Evolutionary conservation across 2,113 vertebrate genomes (phyloP), one percentile per base, ranked within the genome.

Genomic region (Oncorhynchus nerka): DNA sequence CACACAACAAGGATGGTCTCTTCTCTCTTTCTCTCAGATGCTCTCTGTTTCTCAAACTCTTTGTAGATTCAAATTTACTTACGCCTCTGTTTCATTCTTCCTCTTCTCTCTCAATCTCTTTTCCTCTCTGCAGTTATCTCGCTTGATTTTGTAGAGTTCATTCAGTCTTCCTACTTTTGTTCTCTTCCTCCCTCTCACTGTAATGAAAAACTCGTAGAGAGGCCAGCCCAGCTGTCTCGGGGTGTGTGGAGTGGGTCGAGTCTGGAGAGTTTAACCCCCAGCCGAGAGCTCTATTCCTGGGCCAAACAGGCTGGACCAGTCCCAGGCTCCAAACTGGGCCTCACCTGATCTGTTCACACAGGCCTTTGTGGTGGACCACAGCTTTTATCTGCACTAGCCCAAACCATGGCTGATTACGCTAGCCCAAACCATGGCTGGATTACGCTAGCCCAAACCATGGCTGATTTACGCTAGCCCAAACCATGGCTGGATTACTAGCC

Each of bases 261-360:
- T 83, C 75, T 79, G 61, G 74, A 76, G 80, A 73, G 39, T 82
- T 85, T 87, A 86, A 62, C 65, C 45, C 65, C 81, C 80, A 3
- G 66, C 81, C 61, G 74, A 79, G 59, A 62, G 59, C 7, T 62
- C 68, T 70, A 12, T 28, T 20, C 24, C 3, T 51, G 51, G 67
- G 67, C 30, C 67, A 68, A 68, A 30, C 19, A n/a, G 67, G 15
- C 67, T 39, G 67, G 67, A 68, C 16, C 67, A 16, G 19, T 8
- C 30, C 28, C 67, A 68, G 67, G 51, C 15, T 7, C 5, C 67
- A 39, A 19, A n/a, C 67, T 34, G 32, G 30, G 16, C 9, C 7
- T 45, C 16, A 9, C 67, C 30, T 34, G 6, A 6, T 34, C 67
- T 30, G 26, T 16, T 67, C 65, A 30, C 67, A 4, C 16, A 62